phyloP scores from a whole-genome alignment of 2,888 invertebrate species.

The Marasmarcha lunaedactyla region DNA sequence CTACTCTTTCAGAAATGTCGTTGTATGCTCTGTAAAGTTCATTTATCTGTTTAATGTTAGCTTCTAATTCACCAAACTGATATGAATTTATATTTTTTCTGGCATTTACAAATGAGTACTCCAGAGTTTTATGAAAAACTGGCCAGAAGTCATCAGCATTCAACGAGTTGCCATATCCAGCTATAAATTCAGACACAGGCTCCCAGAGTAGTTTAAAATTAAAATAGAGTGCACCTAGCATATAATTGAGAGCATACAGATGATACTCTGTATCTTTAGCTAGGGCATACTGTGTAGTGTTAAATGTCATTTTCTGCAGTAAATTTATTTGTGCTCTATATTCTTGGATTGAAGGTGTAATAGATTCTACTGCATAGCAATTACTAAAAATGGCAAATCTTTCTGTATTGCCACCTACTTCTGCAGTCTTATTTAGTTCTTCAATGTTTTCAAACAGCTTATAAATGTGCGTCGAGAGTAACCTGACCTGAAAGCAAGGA shows the following conservation, averaged over 20 bases:
- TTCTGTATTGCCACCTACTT: conserved; percentile 40
- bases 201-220: conserved; percentile 94
- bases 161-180: conserved; percentile 77
- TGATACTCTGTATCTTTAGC: conserved; percentile 69
- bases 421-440: conserved; percentile 47
- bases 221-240: conserved; percentile 85
- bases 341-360: conserved; percentile 78
- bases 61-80: conserved; percentile 42
- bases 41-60: conserved; percentile 31
- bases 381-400: conserved; percentile 73
- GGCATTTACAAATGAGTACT: conserved; percentile 57
- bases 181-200: conserved; percentile 80
- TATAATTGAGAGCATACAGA: conserved; percentile 78
- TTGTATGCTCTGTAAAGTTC: conserved; percentile 44
- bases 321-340: conserved; percentile 83
- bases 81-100: conserved; percentile 40
- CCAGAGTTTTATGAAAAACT: conserved; percentile 73
- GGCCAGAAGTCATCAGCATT: conserved; percentile 78
- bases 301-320: conserved; percentile 79
- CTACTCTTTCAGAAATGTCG: conserved; percentile 70
- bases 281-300: conserved; percentile 69
- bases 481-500: conserved; percentile 71
- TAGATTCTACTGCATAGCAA: conserved; percentile 78
- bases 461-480: conserved; percentile 80
- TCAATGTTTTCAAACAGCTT: conserved; percentile 73